Evolutionary conservation across 2,888 invertebrate genomes (phyloP).

Genomic region (Limenitis camilla): DNA sequence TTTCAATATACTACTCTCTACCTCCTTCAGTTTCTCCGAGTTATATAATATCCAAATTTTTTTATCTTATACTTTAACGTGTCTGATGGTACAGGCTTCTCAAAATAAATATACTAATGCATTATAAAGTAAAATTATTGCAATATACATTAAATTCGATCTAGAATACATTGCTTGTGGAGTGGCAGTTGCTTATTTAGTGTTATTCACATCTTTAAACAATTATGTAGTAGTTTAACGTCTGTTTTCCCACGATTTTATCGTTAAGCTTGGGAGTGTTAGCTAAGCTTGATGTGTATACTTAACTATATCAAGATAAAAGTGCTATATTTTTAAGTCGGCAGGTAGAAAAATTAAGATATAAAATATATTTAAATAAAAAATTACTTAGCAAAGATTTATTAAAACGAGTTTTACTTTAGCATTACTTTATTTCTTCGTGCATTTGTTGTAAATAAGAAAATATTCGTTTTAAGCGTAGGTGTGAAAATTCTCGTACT

Average conservation of each 20-base stretch:
- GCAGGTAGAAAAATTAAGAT: too few species aligned
- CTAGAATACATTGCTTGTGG: background rate
- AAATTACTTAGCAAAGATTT: too few species aligned
- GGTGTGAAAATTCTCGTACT: constrained; percentile 49
- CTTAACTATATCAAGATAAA: constrained; percentile 24
- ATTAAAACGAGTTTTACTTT: too few species aligned
- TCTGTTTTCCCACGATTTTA: constrained; percentile 64
- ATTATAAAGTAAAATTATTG: too few species aligned
- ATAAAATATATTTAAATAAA: too few species aligned
- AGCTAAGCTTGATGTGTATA: constrained; percentile 43
- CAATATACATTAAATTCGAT: too few species aligned
- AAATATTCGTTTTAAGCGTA: constrained; percentile 33
- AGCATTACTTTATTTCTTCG: constrained; percentile 14
- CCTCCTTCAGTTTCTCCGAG: too few species aligned
- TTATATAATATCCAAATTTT: too few species aligned
- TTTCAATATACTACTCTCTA: too few species aligned
- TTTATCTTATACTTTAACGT: too few species aligned
- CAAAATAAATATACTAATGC: too few species aligned
- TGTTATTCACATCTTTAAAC: constrained; percentile 54
- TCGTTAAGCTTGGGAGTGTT: constrained; percentile 39
- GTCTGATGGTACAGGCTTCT: too few species aligned
- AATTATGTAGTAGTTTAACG: constrained; percentile 57
- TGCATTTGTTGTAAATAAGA: constrained; percentile 35
- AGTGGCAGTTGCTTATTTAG: constrained; percentile 41
- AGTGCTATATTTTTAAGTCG: background rate